These are phyloP conservation scores for Amblyornis subalaris DNA, from an alignment of 2,113 vertebrate genomes.

Conservation along the genomic window DNA sequence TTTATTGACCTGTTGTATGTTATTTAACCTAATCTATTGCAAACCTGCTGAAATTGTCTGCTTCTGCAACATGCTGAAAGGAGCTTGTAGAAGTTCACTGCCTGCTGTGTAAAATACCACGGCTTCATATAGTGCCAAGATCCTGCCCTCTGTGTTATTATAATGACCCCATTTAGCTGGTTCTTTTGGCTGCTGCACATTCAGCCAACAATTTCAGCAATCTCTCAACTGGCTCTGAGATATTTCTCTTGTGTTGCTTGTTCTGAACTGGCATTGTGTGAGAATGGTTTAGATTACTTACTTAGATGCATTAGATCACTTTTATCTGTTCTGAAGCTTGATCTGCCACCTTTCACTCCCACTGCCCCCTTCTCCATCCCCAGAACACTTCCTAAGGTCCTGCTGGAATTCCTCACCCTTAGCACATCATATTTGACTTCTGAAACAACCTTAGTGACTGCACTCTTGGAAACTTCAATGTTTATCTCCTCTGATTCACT, in stretches of 20 bases:
- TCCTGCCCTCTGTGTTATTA: neutral
- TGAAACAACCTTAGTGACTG: neutral
- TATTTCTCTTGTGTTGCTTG: neutral
- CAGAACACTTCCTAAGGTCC: neutral
- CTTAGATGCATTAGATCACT: neutral
- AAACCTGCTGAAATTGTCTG: neutral
- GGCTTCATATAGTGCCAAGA: neutral
- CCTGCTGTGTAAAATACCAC: neutral
- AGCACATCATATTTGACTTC: neutral
- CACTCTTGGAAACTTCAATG: neutral
- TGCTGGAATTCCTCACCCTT: neutral
- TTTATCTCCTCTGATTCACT: neutral
- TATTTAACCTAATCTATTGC: neutral
- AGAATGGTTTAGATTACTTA: neutral
- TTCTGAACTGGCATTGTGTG: neutral
- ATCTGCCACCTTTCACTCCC: neutral
- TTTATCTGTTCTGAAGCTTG: neutral
- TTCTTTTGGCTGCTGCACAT: neutral
- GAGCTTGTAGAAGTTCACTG: neutral
- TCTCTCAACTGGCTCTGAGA: neutral
- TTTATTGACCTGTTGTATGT: neutral
- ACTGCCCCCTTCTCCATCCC: neutral
- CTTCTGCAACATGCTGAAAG: neutral
- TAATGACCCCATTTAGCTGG: neutral
- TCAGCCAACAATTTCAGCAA: neutral